Conservation (phyloP, 1,140 invertebrate genomes). For the Lasioglossum albipes region DNA sequence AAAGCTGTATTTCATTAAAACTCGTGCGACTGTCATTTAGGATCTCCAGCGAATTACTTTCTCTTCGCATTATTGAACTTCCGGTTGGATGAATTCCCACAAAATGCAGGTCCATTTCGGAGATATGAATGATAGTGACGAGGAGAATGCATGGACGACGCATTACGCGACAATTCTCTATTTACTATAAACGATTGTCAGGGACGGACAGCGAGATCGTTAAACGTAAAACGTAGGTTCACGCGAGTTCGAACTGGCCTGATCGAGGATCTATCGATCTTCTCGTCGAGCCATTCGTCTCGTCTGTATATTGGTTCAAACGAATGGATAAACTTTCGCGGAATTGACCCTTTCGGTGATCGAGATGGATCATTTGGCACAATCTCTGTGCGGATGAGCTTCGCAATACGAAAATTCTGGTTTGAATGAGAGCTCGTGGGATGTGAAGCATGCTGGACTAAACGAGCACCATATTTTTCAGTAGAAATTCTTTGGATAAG, state of each 20-base stretch:
- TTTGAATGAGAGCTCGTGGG: too few species aligned
- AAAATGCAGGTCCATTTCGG: neutral
- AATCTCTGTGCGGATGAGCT: neutral
- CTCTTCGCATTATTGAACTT: too few species aligned
- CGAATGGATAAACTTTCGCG: neutral
- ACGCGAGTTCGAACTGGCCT: neutral
- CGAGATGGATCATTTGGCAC: neutral
- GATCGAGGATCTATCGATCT: neutral
- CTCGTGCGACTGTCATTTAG: too few species aligned
- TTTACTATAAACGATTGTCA: slow-evolving; percentile 61
- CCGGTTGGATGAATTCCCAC: neutral
- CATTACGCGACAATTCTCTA: slow-evolving; percentile 29
- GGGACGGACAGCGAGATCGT: slow-evolving; percentile 58
- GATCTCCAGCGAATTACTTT: neutral
- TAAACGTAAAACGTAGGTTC: slow-evolving; percentile 46
- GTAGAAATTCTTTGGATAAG: too few species aligned
- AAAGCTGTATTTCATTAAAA: too few species aligned
- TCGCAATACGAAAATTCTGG: too few species aligned
- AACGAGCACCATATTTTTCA: too few species aligned
- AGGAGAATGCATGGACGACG: slow-evolving; percentile 20
- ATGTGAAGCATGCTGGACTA: too few species aligned
- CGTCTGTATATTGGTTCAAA: neutral
- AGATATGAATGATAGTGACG: neutral
- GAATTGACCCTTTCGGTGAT: neutral
- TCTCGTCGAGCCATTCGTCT: neutral